These are phyloP conservation scores for Paracyclopina nana DNA, from an alignment of 1,140 invertebrate species.

Conservation along the genomic window DNA sequence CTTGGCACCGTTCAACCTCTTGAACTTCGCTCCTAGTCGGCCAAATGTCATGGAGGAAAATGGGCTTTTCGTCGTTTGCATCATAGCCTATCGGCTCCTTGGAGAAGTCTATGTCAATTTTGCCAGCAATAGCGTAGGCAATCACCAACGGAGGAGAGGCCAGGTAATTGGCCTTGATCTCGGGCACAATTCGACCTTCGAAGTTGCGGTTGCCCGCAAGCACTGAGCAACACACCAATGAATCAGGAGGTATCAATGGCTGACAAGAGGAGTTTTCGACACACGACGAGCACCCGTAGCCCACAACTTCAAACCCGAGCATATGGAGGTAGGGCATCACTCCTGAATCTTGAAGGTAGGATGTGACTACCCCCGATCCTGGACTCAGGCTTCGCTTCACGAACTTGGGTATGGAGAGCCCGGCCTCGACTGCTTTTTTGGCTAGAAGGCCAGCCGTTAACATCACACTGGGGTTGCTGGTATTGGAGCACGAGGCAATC, in stretches of 20 bases:
- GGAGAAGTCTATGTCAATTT: slow-evolving; percentile 36
- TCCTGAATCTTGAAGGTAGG: slow-evolving; percentile 31
- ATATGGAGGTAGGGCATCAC: slow-evolving; percentile 30
- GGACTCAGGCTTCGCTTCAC: slow-evolving; percentile 34
- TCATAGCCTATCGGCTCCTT: slow-evolving; percentile 29
- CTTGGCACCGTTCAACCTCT: slow-evolving; percentile 28
- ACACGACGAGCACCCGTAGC: slow-evolving; percentile 37
- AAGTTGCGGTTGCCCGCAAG: slow-evolving; percentile 37
- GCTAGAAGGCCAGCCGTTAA: slow-evolving; percentile 25
- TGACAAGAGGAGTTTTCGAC: slow-evolving; percentile 31
- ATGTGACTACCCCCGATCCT: slow-evolving; percentile 33
- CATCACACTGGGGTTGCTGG: slow-evolving; percentile 29
- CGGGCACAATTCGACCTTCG: slow-evolving; percentile 34
- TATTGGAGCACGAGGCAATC: slow-evolving; percentile 38
- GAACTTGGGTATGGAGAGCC: slow-evolving; percentile 30
- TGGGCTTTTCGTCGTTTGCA: slow-evolving; percentile 22
- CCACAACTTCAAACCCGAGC: slow-evolving; percentile 32
- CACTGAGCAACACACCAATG: slow-evolving; percentile 31
- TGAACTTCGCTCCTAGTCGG: slow-evolving; percentile 30
- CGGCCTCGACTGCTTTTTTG: slow-evolving; percentile 31
- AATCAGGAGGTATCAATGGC: slow-evolving; percentile 29
- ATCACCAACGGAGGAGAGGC: slow-evolving; percentile 35
- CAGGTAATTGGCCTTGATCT: slow-evolving; percentile 34
- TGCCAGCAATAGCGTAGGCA: slow-evolving; percentile 37
- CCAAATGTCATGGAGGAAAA: slow-evolving; percentile 34